These are phyloP conservation scores for Mercenaria mercenaria DNA, from an alignment of 1,140 invertebrate genomes.

Conservation along the genomic window DNA sequence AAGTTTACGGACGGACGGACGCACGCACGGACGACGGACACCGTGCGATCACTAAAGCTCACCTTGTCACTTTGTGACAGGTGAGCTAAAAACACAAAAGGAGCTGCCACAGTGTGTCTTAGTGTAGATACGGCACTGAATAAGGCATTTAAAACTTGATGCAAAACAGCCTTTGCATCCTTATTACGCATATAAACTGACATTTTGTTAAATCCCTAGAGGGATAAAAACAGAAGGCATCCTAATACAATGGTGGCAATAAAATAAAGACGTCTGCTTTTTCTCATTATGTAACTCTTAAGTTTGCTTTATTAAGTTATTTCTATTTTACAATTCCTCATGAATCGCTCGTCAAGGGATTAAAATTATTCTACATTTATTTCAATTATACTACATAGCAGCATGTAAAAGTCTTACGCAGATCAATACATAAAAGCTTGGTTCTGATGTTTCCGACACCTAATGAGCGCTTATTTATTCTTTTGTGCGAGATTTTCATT, in stretches of 20 bases:
- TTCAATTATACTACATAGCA: neutral
- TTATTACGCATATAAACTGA: too few species aligned
- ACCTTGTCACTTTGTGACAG: too few species aligned
- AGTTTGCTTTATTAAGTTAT: neutral
- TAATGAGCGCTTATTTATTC: slow-evolving; percentile 23
- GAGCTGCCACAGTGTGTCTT: too few species aligned
- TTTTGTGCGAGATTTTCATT: neutral
- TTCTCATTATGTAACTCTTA: neutral
- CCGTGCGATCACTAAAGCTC: too few species aligned
- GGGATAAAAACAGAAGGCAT: too few species aligned
- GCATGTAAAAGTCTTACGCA: neutral
- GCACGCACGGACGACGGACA: too few species aligned
- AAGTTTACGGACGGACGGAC: too few species aligned
- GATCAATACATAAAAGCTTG: slow-evolving; percentile 1
- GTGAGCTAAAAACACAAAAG: too few species aligned
- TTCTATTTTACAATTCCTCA: slow-evolving; percentile 2
- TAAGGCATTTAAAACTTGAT: too few species aligned
- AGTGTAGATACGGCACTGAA: too few species aligned
- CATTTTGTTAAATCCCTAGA: too few species aligned
- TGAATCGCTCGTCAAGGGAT: neutral
- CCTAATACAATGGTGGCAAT: neutral
- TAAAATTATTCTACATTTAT: neutral
- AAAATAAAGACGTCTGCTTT: neutral
- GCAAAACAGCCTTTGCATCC: too few species aligned
- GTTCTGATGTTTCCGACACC: neutral